These are phyloP conservation scores for Platycheirus rosarum DNA, from an alignment of 2,888 invertebrate genomes.

Conservation along the genomic window DNA sequence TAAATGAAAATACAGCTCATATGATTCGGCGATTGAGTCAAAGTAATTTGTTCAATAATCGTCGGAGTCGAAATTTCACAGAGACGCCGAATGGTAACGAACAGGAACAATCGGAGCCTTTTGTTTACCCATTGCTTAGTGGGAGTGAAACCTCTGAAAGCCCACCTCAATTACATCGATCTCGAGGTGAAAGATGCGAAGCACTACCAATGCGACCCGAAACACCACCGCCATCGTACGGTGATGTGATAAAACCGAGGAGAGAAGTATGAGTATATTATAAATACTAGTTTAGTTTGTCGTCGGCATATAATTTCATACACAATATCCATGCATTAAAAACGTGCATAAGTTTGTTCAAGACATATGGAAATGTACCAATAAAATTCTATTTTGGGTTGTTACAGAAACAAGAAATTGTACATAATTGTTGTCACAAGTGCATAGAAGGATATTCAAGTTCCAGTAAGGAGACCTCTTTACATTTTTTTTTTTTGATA, in stretches of 20 bases:
- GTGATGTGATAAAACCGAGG: constrained; percentile 77
- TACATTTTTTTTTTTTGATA: too few species aligned
- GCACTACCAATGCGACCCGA: constrained; percentile 76
- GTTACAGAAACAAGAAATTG: too few species aligned
- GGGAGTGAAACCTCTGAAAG: background rate
- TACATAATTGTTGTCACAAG: too few species aligned
- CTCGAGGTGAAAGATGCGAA: constrained; percentile 11
- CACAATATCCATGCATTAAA: too few species aligned
- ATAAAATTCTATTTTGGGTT: background rate
- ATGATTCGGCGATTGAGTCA: constrained; percentile 81
- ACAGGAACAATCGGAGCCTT: constrained; percentile 61
- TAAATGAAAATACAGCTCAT: constrained; percentile 81
- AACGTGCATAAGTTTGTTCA: too few species aligned
- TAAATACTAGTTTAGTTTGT: background rate
- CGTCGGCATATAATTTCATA: too few species aligned
- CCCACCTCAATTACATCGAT: constrained; percentile 21
- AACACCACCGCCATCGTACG: constrained; percentile 81
- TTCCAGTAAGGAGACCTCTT: too few species aligned
- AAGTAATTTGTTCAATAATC: constrained; percentile 80
- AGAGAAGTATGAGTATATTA: background rate
- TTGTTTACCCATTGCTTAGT: constrained; percentile 25
- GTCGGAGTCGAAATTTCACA: constrained; percentile 76
- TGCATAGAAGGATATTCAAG: too few species aligned
- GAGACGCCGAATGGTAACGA: constrained; percentile 18
- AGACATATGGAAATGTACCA: too few species aligned